Base-by-base conservation (phyloP, 2,888 invertebrate genomes). In the Drosophila mettleri region DNA sequence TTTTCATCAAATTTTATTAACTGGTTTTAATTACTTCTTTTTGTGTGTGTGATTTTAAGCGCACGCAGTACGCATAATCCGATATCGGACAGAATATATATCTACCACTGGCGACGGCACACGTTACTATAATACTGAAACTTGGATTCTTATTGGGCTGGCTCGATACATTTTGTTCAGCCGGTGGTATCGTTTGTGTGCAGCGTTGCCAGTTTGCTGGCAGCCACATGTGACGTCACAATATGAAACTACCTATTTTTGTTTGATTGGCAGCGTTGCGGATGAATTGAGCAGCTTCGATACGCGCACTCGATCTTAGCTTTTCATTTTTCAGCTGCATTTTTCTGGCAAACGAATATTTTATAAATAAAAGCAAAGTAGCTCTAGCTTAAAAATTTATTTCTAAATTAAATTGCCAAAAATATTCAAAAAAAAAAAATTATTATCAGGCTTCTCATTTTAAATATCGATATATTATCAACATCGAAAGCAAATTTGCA, bases 61-160 rank as follows among this genome's bases (percentile, higher is more conserved):
- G 88, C 88, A 86, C 82, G 68, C 58, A 81, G 74, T 69, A 78
- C 71, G 79, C 88, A 76, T 62, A 78, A 71, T 78, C 73, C 81
- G 70, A 67, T 76, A 77, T 70, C 72, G 85, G 78, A 87, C 65
- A 68, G 64, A 76, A 78, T 64, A 76, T 67, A 68, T 67, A 68
- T 53, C 66, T 61, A 75, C 80, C 77, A 68, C 80, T 78, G 78
- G 57, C 78, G 78, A 86, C 81, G 88, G 78, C 80, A 80, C 80
- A 81, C 87, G 80, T 79, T 83, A 80, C 77, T 77, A 67, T 77
- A 77, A 77, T 77, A 77, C 77, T 77, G 73, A 80, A 80, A 68
- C 60, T 69, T 41, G 36, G 60, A 78, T 64, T 64, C 86, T 60
- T 63, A 58, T 78, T 78, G 74, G 79, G 39, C 63, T 60, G 43